phyloP scores from a whole-genome alignment of 2,113 vertebrate genomes.

The Himantopus leucocephalus region DNA sequence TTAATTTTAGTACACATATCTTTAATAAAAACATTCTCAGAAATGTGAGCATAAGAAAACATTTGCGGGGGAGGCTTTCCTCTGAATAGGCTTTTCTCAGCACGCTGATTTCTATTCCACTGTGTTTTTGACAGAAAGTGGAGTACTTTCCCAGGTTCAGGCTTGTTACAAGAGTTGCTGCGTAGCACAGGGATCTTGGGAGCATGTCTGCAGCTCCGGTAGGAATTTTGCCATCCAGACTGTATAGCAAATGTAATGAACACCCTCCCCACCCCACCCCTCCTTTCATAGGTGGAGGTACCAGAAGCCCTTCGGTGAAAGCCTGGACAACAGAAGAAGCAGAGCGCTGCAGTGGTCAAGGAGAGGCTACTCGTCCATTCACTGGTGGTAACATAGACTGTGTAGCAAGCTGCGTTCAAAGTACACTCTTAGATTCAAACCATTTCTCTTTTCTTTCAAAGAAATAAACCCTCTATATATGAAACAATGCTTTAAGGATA shows the following conservation, averaged over 20 bases:
- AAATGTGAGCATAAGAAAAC: background rate
- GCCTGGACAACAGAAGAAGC: background rate
- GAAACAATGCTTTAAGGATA: constrained; percentile 58
- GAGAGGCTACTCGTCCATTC: constrained; percentile 24
- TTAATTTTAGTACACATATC: background rate
- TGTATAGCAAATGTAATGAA: constrained; percentile 17
- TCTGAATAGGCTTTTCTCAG: background rate
- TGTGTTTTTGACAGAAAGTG: background rate
- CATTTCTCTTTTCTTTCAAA: constrained; percentile 40
- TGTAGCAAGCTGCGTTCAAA: constrained; percentile 56
- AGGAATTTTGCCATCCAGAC: background rate
- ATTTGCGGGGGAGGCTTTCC: background rate
- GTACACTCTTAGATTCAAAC: constrained; percentile 41
- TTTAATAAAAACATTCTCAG: background rate
- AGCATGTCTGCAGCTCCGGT: background rate
- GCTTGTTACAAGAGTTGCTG: background rate
- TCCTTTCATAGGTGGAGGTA: constrained; percentile 77
- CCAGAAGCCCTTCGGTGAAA: constrained; percentile 79
- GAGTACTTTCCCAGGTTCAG: background rate
- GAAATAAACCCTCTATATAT: constrained; percentile 5
- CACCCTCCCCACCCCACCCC: background rate
- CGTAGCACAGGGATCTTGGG: background rate
- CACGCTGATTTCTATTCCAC: background rate
- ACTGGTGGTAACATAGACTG: constrained; percentile 34
- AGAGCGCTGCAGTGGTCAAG: background rate